phyloP scores from a whole-genome alignment of 2,797 vertebrate genomes.

The Xenopus petersii region DNA sequence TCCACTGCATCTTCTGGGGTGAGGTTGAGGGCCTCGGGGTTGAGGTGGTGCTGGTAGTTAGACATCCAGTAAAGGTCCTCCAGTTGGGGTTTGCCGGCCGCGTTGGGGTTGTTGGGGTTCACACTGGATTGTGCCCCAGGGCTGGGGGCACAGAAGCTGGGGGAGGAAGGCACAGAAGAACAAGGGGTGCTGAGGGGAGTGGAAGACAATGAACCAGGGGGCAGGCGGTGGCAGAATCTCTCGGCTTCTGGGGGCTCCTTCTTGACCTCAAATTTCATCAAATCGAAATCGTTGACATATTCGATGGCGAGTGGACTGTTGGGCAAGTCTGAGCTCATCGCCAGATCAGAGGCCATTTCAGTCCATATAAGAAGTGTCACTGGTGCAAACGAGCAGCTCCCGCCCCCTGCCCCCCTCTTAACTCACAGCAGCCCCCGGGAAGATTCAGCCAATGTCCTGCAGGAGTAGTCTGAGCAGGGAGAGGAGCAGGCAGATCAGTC shows the following conservation, averaged over 20 bases:
- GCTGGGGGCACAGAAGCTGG: constrained; percentile 90
- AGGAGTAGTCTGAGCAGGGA: constrained; percentile 10
- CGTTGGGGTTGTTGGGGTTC: constrained; percentile 62
- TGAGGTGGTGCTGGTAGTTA: constrained; percentile 92
- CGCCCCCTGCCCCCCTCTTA: constrained; percentile 29
- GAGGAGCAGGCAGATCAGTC: background rate
- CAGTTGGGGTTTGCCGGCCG: constrained; percentile 80
- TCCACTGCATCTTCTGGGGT: constrained; percentile 97
- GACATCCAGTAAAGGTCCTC: constrained; percentile 97
- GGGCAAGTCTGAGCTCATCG: constrained; percentile 92
- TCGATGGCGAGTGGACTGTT: constrained; percentile 95
- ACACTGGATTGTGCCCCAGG: constrained; percentile 73
- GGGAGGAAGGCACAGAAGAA: constrained; percentile 96
- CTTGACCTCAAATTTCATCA: constrained; percentile 99
- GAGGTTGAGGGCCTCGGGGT: constrained; percentile 93
- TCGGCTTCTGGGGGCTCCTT: constrained; percentile 95
- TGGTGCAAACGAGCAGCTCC: constrained; percentile 41
- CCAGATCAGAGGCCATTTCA: constrained; percentile 96
- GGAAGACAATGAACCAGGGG: constrained; percentile 90
- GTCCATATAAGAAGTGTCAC: constrained; percentile 63
- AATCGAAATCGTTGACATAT: constrained; percentile 98
- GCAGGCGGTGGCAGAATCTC: constrained; percentile 87
- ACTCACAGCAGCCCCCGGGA: constrained; percentile 17
- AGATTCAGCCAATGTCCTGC: background rate
- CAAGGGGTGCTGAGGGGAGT: constrained; percentile 96